Evolutionary conservation across 2,888 invertebrate genomes (phyloP).

Genomic region (Cerceris ruficornis): DNA sequence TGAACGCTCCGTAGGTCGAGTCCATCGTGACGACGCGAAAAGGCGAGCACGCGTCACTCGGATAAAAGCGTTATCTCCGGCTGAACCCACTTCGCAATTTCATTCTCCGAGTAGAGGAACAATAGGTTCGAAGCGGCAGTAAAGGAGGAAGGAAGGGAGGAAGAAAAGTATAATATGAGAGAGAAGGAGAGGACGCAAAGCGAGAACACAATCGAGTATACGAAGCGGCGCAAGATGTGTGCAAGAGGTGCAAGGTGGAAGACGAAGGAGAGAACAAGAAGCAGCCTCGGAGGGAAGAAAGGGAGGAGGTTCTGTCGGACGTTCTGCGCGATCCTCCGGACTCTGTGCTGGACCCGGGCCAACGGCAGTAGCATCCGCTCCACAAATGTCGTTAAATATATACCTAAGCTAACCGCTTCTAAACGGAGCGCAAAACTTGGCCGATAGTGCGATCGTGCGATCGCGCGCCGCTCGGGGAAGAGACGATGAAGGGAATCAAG

Average conservation of each 20-base stretch:
- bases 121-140: conserved; percentile 26
- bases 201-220: neutral
- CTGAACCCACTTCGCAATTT: conserved; percentile 27
- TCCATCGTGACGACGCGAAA: neutral
- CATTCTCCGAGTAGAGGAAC: conserved; percentile 19
- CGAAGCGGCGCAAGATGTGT: conserved; percentile 12
- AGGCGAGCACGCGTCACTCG: conserved; percentile 28
- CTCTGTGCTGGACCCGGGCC: conserved; percentile 72
- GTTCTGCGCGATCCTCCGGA: conserved; percentile 53
- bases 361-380: conserved; percentile 75
- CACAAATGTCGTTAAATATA: conserved; percentile 79
- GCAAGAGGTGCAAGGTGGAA: conserved; percentile 27
- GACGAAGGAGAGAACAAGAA: conserved; percentile 1
- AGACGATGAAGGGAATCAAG: neutral
- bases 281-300: conserved; percentile 6
- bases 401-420: conserved; percentile 68
- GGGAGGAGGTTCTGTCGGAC: conserved; percentile 24
- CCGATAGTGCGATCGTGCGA: conserved; percentile 56
- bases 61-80: conserved; percentile 47
- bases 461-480: neutral
- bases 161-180: neutral
- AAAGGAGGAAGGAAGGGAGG: conserved; percentile 11
- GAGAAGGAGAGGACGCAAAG: neutral
- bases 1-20: neutral
- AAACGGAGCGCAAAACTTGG: conserved; percentile 67